Conservation (phyloP, 2,797 vertebrate genomes). For the Enteromius argenteus region DNA sequence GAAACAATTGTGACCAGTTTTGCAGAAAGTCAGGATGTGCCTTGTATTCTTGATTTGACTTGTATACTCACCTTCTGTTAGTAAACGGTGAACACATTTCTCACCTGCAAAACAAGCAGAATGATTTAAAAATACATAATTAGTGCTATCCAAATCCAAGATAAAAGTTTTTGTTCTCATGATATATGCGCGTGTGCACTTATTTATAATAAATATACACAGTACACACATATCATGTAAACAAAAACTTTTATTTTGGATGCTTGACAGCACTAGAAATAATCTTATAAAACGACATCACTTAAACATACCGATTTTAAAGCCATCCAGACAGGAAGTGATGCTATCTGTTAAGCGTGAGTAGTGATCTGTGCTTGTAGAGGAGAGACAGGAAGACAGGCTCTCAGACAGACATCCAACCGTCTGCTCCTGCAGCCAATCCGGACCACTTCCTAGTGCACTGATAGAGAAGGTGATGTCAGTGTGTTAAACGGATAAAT, state of each 20-base stretch:
- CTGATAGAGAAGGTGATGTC: slow-evolving; percentile 67
- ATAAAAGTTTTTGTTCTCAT: too few species aligned
- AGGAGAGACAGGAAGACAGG: slow-evolving; percentile 81
- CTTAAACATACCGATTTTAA: slow-evolving; percentile 80
- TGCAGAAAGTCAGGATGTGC: not conserved
- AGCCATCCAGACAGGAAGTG: slow-evolving; percentile 86
- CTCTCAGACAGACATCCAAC: slow-evolving; percentile 76
- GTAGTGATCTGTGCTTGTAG: slow-evolving; percentile 70
- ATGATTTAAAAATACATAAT: not conserved
- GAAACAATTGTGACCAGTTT: not conserved
- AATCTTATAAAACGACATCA: not conserved
- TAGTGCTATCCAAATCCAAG: too few species aligned
- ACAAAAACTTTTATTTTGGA: too few species aligned
- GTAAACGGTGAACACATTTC: slow-evolving; percentile 80
- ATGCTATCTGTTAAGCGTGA: slow-evolving; percentile 84
- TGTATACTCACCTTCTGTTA: slow-evolving; percentile 84
- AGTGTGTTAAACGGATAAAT: not conserved
- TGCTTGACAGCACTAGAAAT: too few species aligned
- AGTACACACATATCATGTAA: too few species aligned
- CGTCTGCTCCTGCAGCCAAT: slow-evolving; percentile 71
- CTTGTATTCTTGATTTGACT: slow-evolving; percentile 53
- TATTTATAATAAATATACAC: too few species aligned
- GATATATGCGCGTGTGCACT: too few species aligned
- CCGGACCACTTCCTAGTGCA: slow-evolving; percentile 82
- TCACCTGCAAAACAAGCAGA: slow-evolving; percentile 77